phyloP scores from a whole-genome alignment of 2,797 vertebrate species.

The Meda fulgida region DNA sequence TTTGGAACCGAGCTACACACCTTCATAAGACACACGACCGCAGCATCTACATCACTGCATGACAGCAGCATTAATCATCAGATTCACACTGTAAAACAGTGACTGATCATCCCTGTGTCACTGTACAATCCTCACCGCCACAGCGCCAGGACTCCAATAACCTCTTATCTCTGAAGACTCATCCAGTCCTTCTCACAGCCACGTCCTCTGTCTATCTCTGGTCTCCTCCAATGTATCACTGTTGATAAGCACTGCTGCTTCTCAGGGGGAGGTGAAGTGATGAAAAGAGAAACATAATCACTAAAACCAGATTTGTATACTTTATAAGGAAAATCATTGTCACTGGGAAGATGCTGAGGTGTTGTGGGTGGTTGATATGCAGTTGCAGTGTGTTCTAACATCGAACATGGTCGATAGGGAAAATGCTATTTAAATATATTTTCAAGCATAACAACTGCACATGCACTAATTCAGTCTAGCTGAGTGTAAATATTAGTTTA shows the following conservation, averaged over 20 bases:
- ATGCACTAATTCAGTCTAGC: background rate
- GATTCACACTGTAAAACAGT: conserved; percentile 15
- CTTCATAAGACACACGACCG: conserved; percentile 15
- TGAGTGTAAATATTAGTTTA: background rate
- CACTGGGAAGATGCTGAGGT: background rate
- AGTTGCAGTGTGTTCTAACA: background rate
- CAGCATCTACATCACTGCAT: background rate
- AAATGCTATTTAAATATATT: background rate
- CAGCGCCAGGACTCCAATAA: background rate
- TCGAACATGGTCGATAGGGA: background rate
- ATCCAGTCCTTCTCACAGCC: background rate
- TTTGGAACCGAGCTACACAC: background rate
- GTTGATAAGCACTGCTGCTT: conserved; percentile 4
- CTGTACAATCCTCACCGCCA: conserved; percentile 11
- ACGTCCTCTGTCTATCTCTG: background rate
- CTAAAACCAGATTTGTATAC: background rate
- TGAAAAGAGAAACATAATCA: conserved; percentile 3
- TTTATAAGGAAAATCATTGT: background rate
- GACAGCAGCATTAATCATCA: conserved; percentile 11
- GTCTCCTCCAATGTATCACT: background rate
- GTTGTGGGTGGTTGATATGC: background rate
- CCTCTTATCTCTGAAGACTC: conserved; percentile 13
- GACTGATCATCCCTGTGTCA: conserved; percentile 15
- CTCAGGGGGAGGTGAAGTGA: conserved; percentile 10
- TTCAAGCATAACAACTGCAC: background rate